Percentiles rank a stretch among this genome's conserved stretches.
phyloP scores from a whole-genome alignment of 2,113 vertebrate species.

The Atractosteus spatula region DNA sequence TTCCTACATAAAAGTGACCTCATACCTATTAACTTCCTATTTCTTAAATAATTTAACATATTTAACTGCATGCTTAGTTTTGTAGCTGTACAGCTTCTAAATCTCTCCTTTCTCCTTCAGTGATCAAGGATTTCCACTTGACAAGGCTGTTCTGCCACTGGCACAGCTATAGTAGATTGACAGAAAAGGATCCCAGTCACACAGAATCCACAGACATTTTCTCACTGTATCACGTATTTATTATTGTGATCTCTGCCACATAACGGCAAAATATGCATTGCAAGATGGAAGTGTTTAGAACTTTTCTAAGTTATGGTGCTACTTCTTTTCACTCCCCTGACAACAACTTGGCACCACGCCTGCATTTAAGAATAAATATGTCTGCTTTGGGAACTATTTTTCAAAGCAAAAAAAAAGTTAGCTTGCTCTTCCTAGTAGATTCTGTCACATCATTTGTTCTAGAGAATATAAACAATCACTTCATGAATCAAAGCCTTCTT shows the following conservation, averaged over 20 bases:
- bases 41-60: constrained; percentile 28
- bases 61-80: constrained; percentile 29
- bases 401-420: constrained; percentile 19
- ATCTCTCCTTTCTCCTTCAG: constrained; percentile 25
- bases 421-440: constrained; percentile 34
- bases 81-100: constrained; percentile 33
- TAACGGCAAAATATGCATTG: constrained; percentile 36
- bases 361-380: neutral
- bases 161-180: too few relatives aligned
- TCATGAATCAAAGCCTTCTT: constrained; percentile 38
- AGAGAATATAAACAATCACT: constrained; percentile 46
- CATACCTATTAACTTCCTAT: constrained; percentile 30
- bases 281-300: constrained; percentile 36
- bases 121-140: neutral
- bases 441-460: constrained; percentile 38
- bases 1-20: constrained; percentile 11
- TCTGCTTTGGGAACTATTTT: constrained; percentile 31
- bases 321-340: constrained; percentile 39
- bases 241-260: constrained; percentile 42
- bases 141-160: too few relatives aligned
- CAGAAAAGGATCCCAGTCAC: constrained; percentile 28
- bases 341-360: constrained; percentile 22
- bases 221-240: constrained; percentile 40
- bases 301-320: constrained; percentile 20
- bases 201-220: constrained; percentile 45